A percentile compares a stretch with the other conserved stretches of the same genome.
Conservation (phyloP, 1,140 invertebrate species). For the Drosophila neocordata region DNA sequence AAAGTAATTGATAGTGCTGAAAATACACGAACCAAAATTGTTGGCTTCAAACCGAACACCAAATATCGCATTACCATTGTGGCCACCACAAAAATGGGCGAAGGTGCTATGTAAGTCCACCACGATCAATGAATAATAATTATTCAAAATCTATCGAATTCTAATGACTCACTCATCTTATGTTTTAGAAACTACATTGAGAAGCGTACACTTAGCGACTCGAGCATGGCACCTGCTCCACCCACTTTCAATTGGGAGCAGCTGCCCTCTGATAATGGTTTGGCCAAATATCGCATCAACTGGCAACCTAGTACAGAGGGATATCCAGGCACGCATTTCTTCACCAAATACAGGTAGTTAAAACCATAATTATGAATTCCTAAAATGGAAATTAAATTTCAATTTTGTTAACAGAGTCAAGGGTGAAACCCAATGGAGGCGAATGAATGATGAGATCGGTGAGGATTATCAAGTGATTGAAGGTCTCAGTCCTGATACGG, state of each 20-base stretch:
- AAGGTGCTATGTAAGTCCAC: constrained; percentile 88
- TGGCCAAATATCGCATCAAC: constrained; percentile 89
- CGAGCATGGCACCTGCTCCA: constrained; percentile 87
- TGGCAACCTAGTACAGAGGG: constrained; percentile 91
- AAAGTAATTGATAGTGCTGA: constrained; percentile 88
- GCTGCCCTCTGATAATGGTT: constrained; percentile 88
- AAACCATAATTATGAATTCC: background rate
- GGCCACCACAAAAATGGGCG: constrained; percentile 92
- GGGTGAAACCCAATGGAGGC: constrained; percentile 87
- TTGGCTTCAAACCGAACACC: constrained; percentile 91
- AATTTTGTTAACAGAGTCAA: constrained; percentile 82
- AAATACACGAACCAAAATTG: constrained; percentile 93
- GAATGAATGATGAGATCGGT: constrained; percentile 87
- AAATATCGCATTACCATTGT: constrained; percentile 94
- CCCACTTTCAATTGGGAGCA: constrained; percentile 90
- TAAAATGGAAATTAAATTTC: background rate
- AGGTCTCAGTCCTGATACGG: constrained; percentile 92
- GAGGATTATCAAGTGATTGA: constrained; percentile 90
- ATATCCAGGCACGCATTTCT: constrained; percentile 91
- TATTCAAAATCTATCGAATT: background rate
- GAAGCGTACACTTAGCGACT: constrained; percentile 86
- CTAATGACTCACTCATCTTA: background rate
- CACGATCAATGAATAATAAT: background rate
- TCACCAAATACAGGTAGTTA: constrained; percentile 91
- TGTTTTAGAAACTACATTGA: constrained; percentile 89